Conservation (phyloP, 2,797 vertebrate genomes). For the Rhinella marina region DNA sequence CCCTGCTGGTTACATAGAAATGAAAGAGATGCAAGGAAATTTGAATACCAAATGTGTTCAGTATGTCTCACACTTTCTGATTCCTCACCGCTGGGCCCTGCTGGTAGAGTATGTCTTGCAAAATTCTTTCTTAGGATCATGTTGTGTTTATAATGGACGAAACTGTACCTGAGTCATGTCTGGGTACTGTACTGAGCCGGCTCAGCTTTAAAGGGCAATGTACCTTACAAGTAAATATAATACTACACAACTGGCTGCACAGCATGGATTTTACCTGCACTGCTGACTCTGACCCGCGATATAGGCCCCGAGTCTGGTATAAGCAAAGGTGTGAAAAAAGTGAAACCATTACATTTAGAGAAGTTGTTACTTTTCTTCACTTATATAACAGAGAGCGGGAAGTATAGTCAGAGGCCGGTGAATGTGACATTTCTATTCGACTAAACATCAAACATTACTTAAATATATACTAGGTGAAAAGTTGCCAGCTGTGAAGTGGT, state of each 20-base stretch:
- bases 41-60: slow-evolving; percentile 55
- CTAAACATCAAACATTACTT: too few relatives aligned
- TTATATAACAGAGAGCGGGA: neutral
- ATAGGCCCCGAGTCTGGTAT: neutral
- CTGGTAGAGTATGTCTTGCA: slow-evolving; percentile 6
- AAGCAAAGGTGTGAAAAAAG: neutral
- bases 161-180: neutral
- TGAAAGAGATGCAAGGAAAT: slow-evolving; percentile 43
- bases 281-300: neutral
- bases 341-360: neutral
- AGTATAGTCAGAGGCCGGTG: too few relatives aligned
- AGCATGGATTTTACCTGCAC: neutral
- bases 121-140: slow-evolving; percentile 15
- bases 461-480: too few relatives aligned
- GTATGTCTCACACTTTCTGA: slow-evolving; percentile 19
- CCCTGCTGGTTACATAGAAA: slow-evolving; percentile 35
- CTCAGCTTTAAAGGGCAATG: neutral
- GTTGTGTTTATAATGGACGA: neutral
- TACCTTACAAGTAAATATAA: neutral
- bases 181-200: neutral
- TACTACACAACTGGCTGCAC: neutral
- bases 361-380: neutral
- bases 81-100: slow-evolving; percentile 20
- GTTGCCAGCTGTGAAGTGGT: too few relatives aligned
- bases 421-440: too few relatives aligned